Conservation (phyloP, 2,113 vertebrate species). For the Vulpes lagopus region DNA sequence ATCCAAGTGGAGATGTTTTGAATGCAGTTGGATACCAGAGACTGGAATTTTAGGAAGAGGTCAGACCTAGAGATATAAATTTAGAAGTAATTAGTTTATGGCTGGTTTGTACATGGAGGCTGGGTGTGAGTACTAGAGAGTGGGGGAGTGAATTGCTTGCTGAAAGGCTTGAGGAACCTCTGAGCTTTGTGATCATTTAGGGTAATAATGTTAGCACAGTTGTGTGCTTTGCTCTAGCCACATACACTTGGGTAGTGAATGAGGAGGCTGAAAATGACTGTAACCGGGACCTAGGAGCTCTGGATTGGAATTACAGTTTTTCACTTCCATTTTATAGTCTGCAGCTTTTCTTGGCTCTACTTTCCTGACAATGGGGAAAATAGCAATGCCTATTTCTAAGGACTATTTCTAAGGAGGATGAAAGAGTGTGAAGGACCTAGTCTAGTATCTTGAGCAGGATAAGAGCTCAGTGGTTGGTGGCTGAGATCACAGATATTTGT, state of each 20-base stretch:
- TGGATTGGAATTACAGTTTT: neutral
- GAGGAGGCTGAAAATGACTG: neutral
- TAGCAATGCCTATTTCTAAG: neutral
- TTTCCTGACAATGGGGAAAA: neutral
- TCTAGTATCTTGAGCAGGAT: neutral
- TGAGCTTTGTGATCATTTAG: neutral
- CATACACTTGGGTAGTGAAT: neutral
- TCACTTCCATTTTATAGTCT: neutral
- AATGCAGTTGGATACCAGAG: neutral
- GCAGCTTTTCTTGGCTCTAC: neutral
- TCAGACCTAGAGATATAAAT: neutral
- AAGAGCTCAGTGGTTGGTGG: neutral
- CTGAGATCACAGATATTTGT: neutral
- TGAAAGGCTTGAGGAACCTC: neutral
- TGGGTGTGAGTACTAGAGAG: neutral
- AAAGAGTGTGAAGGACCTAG: neutral
- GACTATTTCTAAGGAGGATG: neutral
- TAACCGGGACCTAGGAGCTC: neutral
- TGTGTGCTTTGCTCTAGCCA: neutral
- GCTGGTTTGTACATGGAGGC: neutral
- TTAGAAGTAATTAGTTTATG: neutral
- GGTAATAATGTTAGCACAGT: neutral
- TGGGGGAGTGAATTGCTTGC: neutral
- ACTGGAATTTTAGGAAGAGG: constrained; percentile 4
- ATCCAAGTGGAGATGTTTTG: neutral